Base-by-base conservation (phyloP, 2,888 invertebrate species). In the Drosophila villosipedis region DNA sequence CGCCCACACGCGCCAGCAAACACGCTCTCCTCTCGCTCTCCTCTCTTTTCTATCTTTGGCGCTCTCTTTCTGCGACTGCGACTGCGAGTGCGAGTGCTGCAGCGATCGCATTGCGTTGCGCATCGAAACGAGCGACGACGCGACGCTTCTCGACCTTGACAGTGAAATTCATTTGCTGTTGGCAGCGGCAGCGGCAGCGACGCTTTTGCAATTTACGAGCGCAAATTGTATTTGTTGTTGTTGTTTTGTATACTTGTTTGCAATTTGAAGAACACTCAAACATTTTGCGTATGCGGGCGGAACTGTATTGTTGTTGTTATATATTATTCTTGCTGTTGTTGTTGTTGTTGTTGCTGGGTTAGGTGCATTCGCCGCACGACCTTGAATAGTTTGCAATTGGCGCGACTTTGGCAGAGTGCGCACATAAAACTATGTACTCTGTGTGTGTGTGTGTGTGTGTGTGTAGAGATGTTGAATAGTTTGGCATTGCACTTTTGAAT, bases 141-240 rank as follows among this genome's bases (percentile, higher is more conserved):
- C 57, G 89, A 79, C 79, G 79, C 72, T 79, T 76, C 76, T 92
- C 92, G 92, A 92, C 92, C 92, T 92, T 92, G 92, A 88, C 92
- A 92, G 84, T 92, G 92, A 92, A 92, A 92, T 88, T 84, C 82
- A 87, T 79, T 88, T 83, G 89, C 78, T 74, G 74, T 58, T n/a
- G 62, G 50, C 69, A 22, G 60, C 31, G 64, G 31, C 63, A 39
- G 63, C 70, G 67, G 73, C 64, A 57, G 78, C 76, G 78, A 47
- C 79, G 85, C 78, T 91, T 88, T 91, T 85, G 86, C 91, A 91
- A 91, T 91, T 91, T 84, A 85, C 86, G 84, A 83, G 82, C 82
- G 72, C 82, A 83, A 84, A 80, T 82, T 78, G 82, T 75, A 68
- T 73, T 68, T 59, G 78, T 77, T 82, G 69, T 66, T 67, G 68